Evolutionary conservation across 2,888 invertebrate species (phyloP), one percentile per base, ranked within the genome.

Genomic region (Leuctra nigra): DNA sequence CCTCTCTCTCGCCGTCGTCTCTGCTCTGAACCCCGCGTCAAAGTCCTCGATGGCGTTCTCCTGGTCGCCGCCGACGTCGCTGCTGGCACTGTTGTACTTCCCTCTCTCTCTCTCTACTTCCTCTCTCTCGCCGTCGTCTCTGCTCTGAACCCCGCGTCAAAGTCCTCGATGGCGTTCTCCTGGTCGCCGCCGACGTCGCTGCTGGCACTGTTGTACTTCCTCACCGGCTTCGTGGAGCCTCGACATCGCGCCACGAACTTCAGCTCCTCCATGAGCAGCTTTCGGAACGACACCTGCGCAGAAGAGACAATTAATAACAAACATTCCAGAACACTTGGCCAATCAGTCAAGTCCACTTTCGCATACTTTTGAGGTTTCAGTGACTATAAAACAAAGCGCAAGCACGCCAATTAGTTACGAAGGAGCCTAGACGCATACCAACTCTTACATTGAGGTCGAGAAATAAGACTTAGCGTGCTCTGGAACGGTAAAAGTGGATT

Each of bases 231-330:
- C 0, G 81, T 78, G 46, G 84, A 81, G 24, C 83, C 83, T 56
- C 81, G 81, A 64, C 86, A 87, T 66, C 82, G 80, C 0, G 84
- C 67, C 29, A 88, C 79, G 67, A 90, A 88, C 64, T 77, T 80
- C 36, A 89, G 64, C 69, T 91, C 90, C n/a, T 81, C 82, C 55
- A 75, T 72, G 7, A 88, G 68, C 62, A 85, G 86, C 44, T 82
- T 77, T 65, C 72, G 77, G 63, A 88, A 82, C 0, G 84, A 70
- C 6, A 83, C 75, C 80, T 87, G 67, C 7, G 72, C 71, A 48
- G 36, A 56, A 35, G 18, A 53, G 1, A 39, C 1, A 7, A 29
- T 29, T 29, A 29, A 29, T 29, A 29, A 29, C 11, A 7, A 7
- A 7, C 6, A 29, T 7, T 29, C 11, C 29, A 29, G 29, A 29